Percentiles rank a stretch among this genome's conserved stretches.
Conservation (phyloP, 2,888 invertebrate species). For the Branchipolynoe longqiensis region DNA sequence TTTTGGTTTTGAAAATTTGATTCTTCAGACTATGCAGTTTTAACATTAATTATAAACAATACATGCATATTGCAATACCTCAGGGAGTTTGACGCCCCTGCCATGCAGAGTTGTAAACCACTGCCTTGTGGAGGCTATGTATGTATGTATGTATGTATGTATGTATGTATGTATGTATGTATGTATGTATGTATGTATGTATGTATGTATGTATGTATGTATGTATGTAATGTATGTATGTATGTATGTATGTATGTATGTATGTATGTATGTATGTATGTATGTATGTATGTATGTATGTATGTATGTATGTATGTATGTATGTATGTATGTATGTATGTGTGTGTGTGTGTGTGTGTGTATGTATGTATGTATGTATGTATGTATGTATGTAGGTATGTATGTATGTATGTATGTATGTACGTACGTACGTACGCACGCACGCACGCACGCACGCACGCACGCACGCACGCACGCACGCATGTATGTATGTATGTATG, state of each 20-base stretch:
- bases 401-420: neutral
- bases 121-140: too few relatives aligned
- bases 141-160: neutral
- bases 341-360: neutral
- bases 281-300: neutral
- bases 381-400: neutral
- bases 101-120: too few relatives aligned
- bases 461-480: neutral
- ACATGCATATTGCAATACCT: too few relatives aligned
- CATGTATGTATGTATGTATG: neutral
- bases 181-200: neutral
- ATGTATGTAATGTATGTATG: too few relatives aligned
- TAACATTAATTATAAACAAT: too few relatives aligned
- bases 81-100: too few relatives aligned
- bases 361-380: neutral
- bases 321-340: neutral
- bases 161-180: neutral
- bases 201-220: neutral
- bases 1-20: too few relatives aligned
- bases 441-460: neutral
- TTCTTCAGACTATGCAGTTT: too few relatives aligned
- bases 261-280: neutral
- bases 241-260: neutral
- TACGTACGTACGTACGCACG: neutral
- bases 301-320: neutral